phyloP scores from a whole-genome alignment of 2,888 invertebrate genomes.

The Matsumyia berberina region DNA sequence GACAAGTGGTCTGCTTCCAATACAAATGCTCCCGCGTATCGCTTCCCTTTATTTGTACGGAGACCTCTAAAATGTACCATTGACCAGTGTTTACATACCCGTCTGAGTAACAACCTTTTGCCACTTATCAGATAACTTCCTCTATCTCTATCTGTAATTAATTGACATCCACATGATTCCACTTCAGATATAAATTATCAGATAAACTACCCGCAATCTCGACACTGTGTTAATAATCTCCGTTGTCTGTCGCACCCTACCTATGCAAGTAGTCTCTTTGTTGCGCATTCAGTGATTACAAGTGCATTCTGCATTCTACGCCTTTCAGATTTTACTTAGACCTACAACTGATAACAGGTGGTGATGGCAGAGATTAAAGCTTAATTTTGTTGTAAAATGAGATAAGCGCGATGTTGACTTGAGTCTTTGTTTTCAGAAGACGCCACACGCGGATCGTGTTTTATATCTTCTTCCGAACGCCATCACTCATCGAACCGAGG shows the following conservation, averaged over 20 bases:
- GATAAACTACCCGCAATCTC: not conserved
- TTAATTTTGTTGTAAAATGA: not conserved
- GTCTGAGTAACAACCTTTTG: not conserved
- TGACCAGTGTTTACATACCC: not conserved
- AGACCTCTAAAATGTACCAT: not conserved
- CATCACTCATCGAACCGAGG: not conserved
- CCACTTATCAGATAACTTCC: not conserved
- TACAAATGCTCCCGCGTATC: not conserved
- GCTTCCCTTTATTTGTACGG: too few relatives aligned
- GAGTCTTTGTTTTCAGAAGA: not conserved
- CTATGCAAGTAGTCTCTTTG: not conserved
- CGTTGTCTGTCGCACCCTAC: not conserved
- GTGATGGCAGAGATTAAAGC: too few relatives aligned
- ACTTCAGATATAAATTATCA: slow-evolving; percentile 1
- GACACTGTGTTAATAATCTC: not conserved
- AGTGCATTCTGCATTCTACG: not conserved
- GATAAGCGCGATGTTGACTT: not conserved
- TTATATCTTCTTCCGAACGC: not conserved
- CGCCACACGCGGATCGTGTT: not conserved
- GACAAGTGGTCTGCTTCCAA: not conserved
- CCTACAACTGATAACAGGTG: too few relatives aligned
- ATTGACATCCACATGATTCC: slow-evolving; percentile 10
- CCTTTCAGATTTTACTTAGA: not conserved
- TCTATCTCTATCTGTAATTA: not conserved
- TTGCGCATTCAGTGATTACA: not conserved